phyloP scores from a whole-genome alignment of 2,888 invertebrate species.

The Luperina nickerlii region DNA sequence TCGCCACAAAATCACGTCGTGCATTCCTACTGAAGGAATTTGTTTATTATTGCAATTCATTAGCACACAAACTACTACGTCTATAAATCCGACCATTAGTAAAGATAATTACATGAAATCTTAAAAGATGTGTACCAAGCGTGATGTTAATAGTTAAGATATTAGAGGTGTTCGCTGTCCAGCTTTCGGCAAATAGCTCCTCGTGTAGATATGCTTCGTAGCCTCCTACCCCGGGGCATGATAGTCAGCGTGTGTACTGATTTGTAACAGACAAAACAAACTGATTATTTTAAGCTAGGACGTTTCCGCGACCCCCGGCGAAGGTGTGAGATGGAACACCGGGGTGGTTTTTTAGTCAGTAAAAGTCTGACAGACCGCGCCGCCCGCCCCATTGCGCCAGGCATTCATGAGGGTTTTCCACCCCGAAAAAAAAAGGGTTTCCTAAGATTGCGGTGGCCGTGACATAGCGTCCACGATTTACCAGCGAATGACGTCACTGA shows the following conservation, averaged over 20 bases:
- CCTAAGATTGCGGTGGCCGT: background rate
- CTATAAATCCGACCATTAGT: background rate
- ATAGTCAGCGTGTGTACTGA: slow-evolving; percentile 53
- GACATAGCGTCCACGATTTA: background rate
- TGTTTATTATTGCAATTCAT: slow-evolving; percentile 1
- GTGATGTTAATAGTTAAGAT: slow-evolving; percentile 33
- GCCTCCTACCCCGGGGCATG: slow-evolving; percentile 58
- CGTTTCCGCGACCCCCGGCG: too few species aligned
- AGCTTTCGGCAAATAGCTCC: slow-evolving; percentile 56
- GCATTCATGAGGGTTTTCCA: too few species aligned
- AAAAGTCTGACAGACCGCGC: too few species aligned
- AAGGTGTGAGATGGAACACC: too few species aligned
- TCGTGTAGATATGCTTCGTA: slow-evolving; percentile 66
- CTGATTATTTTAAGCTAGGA: background rate
- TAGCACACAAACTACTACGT: background rate
- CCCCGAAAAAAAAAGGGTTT: too few species aligned
- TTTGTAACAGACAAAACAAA: slow-evolving; percentile 20
- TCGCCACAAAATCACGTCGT: background rate
- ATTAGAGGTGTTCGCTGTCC: slow-evolving; percentile 53
- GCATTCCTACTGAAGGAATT: slow-evolving; percentile 10
- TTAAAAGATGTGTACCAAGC: slow-evolving; percentile 48
- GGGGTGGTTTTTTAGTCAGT: too few species aligned
- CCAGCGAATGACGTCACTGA: background rate
- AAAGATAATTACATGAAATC: background rate
- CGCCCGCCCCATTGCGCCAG: too few species aligned